These are phyloP conservation scores for Euura saliciscinereae DNA, from an alignment of 1,140 invertebrate genomes.

Conservation along the genomic window DNA sequence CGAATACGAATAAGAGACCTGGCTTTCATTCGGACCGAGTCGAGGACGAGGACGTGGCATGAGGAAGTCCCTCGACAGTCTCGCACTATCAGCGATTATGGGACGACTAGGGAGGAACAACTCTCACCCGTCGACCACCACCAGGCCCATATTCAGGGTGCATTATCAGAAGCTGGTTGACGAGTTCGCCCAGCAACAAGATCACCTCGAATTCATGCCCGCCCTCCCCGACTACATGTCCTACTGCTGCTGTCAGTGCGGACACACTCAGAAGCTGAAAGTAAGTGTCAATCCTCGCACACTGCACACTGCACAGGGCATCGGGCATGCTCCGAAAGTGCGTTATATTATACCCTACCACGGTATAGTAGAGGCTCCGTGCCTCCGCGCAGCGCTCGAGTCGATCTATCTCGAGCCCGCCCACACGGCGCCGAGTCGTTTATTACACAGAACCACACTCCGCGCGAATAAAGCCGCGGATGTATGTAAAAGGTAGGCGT, in stretches of 20 bases:
- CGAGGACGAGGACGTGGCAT: slow-evolving; percentile 43
- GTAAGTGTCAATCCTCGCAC: slow-evolving; percentile 50
- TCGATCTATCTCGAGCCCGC: neutral
- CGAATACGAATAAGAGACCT: neutral
- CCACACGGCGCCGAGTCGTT: neutral
- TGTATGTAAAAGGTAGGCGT: neutral
- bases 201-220: slow-evolving; percentile 55
- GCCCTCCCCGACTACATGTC: slow-evolving; percentile 66
- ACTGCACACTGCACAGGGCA: too few relatives aligned
- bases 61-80: slow-evolving; percentile 55
- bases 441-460: neutral
- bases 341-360: too few relatives aligned
- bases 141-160: slow-evolving; percentile 61
- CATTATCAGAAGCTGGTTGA: slow-evolving; percentile 68
- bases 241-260: slow-evolving; percentile 69
- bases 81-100: slow-evolving; percentile 59
- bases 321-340: too few relatives aligned
- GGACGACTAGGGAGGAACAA: slow-evolving; percentile 55
- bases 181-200: slow-evolving; percentile 57
- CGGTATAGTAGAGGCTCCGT: neutral
- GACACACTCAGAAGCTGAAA: slow-evolving; percentile 68
- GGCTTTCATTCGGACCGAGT: neutral
- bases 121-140: slow-evolving; percentile 36
- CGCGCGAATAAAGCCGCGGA: too few relatives aligned
- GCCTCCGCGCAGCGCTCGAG: neutral